Conservation (phyloP, 2,888 invertebrate species). For the Chaitophorus viminalis region DNA sequence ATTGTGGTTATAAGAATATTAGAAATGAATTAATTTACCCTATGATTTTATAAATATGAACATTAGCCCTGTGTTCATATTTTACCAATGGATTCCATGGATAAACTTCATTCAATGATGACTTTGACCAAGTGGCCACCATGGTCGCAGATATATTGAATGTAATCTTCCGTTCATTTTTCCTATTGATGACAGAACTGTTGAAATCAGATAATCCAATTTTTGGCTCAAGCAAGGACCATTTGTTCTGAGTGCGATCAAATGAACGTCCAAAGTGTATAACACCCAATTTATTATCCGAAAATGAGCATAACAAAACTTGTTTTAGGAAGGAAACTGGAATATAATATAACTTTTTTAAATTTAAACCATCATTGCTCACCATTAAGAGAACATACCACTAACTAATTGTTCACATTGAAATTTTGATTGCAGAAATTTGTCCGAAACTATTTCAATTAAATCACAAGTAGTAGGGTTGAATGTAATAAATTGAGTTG, state of each 20-base stretch:
- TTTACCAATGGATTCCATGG: slow-evolving; percentile 90
- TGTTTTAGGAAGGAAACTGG: slow-evolving; percentile 45
- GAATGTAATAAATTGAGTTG: slow-evolving; percentile 67
- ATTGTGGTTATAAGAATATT: neutral
- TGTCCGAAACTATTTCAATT: slow-evolving; percentile 36
- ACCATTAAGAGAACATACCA: neutral
- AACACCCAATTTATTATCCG: slow-evolving; percentile 46
- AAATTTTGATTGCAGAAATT: slow-evolving; percentile 57
- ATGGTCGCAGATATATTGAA: slow-evolving; percentile 53
- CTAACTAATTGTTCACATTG: slow-evolving; percentile 24
- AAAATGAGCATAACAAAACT: slow-evolving; percentile 54
- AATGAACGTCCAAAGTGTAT: slow-evolving; percentile 55
- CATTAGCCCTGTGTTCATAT: slow-evolving; percentile 87
- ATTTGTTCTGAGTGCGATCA: slow-evolving; percentile 47
- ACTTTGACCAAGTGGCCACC: slow-evolving; percentile 86
- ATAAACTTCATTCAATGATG: slow-evolving; percentile 85
- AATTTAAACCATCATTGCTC: neutral
- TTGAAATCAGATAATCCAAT: slow-evolving; percentile 37
- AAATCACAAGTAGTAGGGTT: slow-evolving; percentile 71
- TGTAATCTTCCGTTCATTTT: slow-evolving; percentile 54
- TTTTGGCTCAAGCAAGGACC: slow-evolving; percentile 57
- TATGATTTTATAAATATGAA: slow-evolving; percentile 81
- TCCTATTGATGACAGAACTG: slow-evolving; percentile 29
- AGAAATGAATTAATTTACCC: slow-evolving; percentile 70
- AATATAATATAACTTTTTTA: slow-evolving; percentile 4